Percentiles rank a stretch among this genome's conserved stretches.
phyloP scores from a whole-genome alignment of 2,797 vertebrate genomes.

The Propithecus deckenii region DNA sequence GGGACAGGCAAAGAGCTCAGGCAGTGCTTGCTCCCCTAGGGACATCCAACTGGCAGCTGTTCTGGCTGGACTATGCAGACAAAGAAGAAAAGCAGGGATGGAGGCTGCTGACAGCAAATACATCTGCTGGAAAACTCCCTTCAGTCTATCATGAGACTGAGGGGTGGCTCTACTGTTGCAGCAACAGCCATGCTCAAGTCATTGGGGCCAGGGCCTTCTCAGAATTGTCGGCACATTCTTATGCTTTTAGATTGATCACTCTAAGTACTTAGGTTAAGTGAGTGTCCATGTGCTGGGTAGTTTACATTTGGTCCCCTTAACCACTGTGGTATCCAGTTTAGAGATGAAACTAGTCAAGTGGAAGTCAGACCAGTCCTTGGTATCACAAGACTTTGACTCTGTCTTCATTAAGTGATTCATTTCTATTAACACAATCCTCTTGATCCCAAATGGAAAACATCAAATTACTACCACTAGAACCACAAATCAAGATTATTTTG shows the following conservation, averaged over 20 bases:
- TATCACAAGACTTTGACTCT: neutral
- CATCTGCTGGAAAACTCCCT: neutral
- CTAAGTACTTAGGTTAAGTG: neutral
- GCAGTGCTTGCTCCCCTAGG: too few relatives aligned
- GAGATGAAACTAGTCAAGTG: neutral
- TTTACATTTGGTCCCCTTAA: neutral
- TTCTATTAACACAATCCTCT: neutral
- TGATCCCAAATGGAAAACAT: neutral
- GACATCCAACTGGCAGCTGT: neutral
- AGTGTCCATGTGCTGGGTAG: too few relatives aligned
- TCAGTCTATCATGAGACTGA: neutral
- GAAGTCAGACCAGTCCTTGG: too few relatives aligned
- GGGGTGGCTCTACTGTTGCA: neutral
- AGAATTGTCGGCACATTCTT: neutral
- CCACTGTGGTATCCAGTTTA: neutral
- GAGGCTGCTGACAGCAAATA: neutral
- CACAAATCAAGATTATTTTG: neutral
- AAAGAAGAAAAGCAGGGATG: neutral
- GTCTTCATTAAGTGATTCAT: neutral
- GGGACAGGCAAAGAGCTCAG: neutral
- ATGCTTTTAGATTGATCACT: neutral
- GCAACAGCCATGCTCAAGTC: neutral
- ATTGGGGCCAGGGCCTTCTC: neutral
- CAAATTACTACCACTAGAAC: neutral
- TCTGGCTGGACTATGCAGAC: neutral